Evolutionary conservation across 2,113 vertebrate genomes (phyloP).

Genomic region (Oreochromis spilurus): DNA sequence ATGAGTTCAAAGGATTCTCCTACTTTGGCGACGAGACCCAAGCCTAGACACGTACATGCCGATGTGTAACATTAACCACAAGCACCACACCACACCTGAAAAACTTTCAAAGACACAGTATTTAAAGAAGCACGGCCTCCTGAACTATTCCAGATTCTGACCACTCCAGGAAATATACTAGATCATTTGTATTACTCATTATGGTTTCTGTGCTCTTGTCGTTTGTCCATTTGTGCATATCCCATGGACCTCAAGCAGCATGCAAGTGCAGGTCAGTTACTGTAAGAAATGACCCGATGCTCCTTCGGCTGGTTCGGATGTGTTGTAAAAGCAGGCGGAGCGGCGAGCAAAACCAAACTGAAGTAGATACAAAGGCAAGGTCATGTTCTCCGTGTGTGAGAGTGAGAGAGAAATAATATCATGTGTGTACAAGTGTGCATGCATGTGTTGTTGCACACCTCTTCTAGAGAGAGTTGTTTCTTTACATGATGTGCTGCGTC

Average conservation of each 20-base stretch:
- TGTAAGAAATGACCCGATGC: background rate
- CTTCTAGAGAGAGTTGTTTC: background rate
- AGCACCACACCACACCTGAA: background rate
- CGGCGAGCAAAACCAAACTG: background rate
- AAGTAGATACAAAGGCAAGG: background rate
- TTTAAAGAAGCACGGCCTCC: background rate
- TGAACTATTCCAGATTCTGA: background rate
- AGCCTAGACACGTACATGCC: constrained; percentile 15
- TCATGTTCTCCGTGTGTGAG: background rate
- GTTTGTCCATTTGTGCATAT: constrained; percentile 9
- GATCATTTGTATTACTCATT: constrained; percentile 1
- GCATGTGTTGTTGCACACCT: constrained; percentile 13
- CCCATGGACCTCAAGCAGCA: background rate
- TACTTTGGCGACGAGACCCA: constrained; percentile 89
- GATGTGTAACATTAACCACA: background rate
- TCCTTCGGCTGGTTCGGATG: background rate
- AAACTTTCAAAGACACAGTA: background rate
- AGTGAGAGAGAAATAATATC: background rate
- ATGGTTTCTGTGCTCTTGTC: constrained; percentile 1
- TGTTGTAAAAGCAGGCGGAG: background rate
- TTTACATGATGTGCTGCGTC: constrained; percentile 14
- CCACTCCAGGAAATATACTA: constrained; percentile 35
- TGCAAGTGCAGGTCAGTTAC: background rate
- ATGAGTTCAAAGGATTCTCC: constrained; percentile 98
- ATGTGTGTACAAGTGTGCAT: constrained; percentile 10